These are phyloP conservation scores for Neodiprion virginianus DNA, from an alignment of 1,140 invertebrate genomes.

Conservation along the genomic window DNA sequence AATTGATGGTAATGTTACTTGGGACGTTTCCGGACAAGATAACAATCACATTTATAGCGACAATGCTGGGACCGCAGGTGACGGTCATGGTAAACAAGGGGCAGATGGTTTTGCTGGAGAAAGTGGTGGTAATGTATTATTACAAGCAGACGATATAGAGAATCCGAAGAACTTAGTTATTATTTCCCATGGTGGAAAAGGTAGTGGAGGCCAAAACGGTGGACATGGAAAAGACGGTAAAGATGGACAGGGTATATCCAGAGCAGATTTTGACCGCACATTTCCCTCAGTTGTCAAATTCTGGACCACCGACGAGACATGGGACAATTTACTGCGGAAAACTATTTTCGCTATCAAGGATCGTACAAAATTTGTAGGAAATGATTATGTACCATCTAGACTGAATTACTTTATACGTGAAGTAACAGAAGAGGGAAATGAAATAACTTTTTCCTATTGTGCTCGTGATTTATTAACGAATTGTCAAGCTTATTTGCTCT, in stretches of 20 bases:
- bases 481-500: background rate
- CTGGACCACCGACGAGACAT: background rate
- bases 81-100: constrained; percentile 23
- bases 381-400: background rate
- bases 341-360: too few relatives aligned
- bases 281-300: background rate
- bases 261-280: background rate
- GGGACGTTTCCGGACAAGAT: constrained; percentile 32
- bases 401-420: background rate
- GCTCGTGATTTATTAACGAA: background rate
- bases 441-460: background rate
- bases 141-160: constrained; percentile 22
- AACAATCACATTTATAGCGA: constrained; percentile 9
- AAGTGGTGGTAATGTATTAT: constrained; percentile 34
- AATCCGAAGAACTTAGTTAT: constrained; percentile 30
- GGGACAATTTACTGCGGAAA: too few relatives aligned
- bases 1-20: constrained; percentile 20
- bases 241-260: background rate
- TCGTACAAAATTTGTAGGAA: background rate
- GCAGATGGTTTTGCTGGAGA: constrained; percentile 28
- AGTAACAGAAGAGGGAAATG: background rate
- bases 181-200: constrained; percentile 31
- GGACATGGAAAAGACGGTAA: constrained; percentile 23
- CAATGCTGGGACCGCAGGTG: constrained; percentile 18
- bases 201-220: constrained; percentile 29